These are phyloP conservation scores for Hipposideros larvatus DNA, from an alignment of 2,797 vertebrate genomes.

Conservation along the genomic window DNA sequence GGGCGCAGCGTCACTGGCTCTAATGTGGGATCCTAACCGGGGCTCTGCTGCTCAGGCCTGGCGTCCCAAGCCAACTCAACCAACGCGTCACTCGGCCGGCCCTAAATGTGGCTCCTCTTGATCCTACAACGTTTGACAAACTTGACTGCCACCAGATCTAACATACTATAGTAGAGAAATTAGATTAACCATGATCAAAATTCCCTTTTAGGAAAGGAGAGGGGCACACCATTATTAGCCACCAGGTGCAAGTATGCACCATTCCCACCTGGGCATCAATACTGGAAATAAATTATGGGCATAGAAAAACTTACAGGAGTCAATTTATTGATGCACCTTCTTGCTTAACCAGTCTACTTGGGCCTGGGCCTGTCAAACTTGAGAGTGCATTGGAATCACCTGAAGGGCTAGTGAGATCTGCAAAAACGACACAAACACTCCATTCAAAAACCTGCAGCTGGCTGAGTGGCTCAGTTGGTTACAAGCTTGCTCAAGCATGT, in stretches of 20 bases:
- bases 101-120: slow-evolving; percentile 44
- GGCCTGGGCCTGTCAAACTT: not conserved
- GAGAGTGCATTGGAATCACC: not conserved
- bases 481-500: too few relatives aligned
- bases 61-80: too few relatives aligned
- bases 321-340: slow-evolving; percentile 2
- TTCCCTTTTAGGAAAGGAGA: slow-evolving; percentile 34
- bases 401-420: not conserved
- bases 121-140: slow-evolving; percentile 45
- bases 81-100: too few relatives aligned
- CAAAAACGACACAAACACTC: not conserved
- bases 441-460: slow-evolving; percentile 1
- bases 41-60: too few relatives aligned
- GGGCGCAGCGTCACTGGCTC: too few relatives aligned
- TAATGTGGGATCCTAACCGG: too few relatives aligned
- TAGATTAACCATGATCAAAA: slow-evolving; percentile 35
- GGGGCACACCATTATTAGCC: not conserved
- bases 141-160: slow-evolving; percentile 19
- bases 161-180: slow-evolving; percentile 35
- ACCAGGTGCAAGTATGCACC: not conserved
- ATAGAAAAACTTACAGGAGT: slow-evolving; percentile 1
- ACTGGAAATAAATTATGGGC: slow-evolving; percentile 19
- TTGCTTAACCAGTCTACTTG: slow-evolving; percentile 60
- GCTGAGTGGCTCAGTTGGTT: too few relatives aligned
- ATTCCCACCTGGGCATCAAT: slow-evolving; percentile 1